A percentile compares a stretch with the other conserved stretches of the same genome.
phyloP scores from a whole-genome alignment of 30 jellyfish, hydroid and myxozoan species.

The Rhopilema esculentum region DNA sequence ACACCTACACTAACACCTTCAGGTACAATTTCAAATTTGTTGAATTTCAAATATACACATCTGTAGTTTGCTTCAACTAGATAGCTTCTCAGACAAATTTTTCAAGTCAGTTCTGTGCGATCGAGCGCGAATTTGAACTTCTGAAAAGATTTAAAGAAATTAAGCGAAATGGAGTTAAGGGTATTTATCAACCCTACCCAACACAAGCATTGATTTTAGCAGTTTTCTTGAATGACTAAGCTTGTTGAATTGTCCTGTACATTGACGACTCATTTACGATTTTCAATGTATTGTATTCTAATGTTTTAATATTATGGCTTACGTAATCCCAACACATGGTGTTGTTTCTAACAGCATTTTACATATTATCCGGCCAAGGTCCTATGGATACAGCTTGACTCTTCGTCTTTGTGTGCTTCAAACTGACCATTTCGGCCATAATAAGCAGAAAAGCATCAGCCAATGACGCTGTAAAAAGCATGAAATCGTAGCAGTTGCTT shows the following conservation, averaged over 20 bases:
- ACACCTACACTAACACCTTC: too few relatives aligned
- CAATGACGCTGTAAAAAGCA: neutral
- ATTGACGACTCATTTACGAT: neutral
- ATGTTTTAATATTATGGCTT: neutral
- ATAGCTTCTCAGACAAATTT: too few relatives aligned
- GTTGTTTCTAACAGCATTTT: slow-evolving; percentile 20
- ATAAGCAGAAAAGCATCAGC: neutral
- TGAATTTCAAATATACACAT: too few relatives aligned
- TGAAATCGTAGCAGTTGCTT: neutral
- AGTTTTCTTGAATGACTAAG: too few relatives aligned
- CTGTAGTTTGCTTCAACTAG: too few relatives aligned
- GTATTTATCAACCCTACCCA: too few relatives aligned
- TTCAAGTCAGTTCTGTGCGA: too few relatives aligned
- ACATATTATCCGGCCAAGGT: slow-evolving; percentile 14
- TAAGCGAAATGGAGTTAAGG: too few relatives aligned
- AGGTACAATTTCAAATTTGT: too few relatives aligned
- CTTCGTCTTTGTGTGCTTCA: neutral
- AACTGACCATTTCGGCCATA: slow-evolving; percentile 11
- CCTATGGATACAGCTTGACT: neutral
- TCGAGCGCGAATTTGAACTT: too few relatives aligned
- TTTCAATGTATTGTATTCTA: neutral
- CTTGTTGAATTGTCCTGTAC: neutral
- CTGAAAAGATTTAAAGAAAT: too few relatives aligned
- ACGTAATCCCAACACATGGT: slow-evolving; percentile 23
- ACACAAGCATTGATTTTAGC: too few relatives aligned